Evolutionary conservation across 2,113 vertebrate genomes (phyloP).

Genomic region (Oxyura jamaicensis): DNA sequence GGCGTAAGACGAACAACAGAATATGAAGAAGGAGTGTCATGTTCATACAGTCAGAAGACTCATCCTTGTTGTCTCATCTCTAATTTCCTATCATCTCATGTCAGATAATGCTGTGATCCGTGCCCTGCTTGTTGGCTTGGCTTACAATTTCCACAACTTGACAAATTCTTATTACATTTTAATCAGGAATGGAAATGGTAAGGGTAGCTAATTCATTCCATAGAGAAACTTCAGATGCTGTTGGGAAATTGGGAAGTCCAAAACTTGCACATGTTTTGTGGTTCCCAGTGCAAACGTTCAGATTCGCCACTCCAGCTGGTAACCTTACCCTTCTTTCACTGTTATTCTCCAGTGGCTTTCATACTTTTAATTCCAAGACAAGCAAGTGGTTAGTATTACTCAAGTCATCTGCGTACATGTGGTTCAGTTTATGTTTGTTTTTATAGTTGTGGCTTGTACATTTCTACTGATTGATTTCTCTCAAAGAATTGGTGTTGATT

Average conservation of each 20-base stretch:
- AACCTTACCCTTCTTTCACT: rapidly evolving
- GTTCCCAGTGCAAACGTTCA: rapidly evolving
- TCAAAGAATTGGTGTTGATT: background rate
- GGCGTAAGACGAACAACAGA: background rate
- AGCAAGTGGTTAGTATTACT: background rate
- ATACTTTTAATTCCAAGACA: background rate
- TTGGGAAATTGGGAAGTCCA: background rate
- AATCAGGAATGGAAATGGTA: background rate
- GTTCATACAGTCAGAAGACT: background rate
- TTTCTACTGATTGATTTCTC: background rate
- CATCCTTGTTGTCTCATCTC: background rate
- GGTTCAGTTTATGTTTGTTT: background rate
- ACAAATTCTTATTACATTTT: background rate
- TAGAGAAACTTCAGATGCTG: rapidly evolving
- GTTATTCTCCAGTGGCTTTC: background rate
- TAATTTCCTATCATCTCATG: background rate
- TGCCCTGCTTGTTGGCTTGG: background rate
- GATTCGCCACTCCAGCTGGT: background rate
- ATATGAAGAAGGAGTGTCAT: background rate
- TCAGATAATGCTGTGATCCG: rapidly evolving
- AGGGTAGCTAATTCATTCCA: background rate
- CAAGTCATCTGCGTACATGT: background rate
- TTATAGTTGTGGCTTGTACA: background rate
- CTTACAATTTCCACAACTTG: background rate
- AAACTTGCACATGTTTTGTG: background rate